Percentiles rank a stretch among this genome's conserved stretches.
Conservation (phyloP, 2,797 vertebrate genomes). For the Pangasius djambal region DNA sequence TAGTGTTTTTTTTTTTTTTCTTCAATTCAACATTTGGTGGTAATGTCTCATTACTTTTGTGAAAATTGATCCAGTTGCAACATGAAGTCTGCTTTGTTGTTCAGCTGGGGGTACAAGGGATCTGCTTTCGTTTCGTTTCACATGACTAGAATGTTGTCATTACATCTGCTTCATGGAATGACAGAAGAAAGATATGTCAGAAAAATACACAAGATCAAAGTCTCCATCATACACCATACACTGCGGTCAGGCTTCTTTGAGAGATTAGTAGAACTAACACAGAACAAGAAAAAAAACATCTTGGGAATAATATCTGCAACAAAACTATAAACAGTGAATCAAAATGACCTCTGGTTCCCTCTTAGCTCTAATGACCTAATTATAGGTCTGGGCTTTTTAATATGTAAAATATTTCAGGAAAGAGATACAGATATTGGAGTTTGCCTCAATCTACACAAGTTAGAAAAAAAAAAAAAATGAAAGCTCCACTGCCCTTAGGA, state of each 20-base stretch:
- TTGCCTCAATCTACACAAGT: neutral
- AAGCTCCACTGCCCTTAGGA: neutral
- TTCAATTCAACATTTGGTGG: too few species aligned
- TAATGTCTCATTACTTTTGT: neutral
- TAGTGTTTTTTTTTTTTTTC: neutral
- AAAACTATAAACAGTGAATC: neutral
- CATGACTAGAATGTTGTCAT: neutral
- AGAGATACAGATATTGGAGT: neutral
- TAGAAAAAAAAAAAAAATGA: neutral
- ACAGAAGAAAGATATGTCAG: neutral
- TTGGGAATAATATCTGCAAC: neutral
- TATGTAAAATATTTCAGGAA: conserved; percentile 3
- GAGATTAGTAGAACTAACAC: neutral
- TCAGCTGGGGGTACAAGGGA: neutral
- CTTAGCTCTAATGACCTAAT: neutral
- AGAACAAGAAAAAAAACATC: neutral
- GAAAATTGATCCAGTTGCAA: neutral
- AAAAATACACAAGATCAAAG: neutral
- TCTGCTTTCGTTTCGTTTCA: neutral
- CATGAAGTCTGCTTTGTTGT: neutral
- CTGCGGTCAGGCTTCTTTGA: neutral
- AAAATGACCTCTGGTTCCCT: neutral
- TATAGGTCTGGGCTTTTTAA: neutral
- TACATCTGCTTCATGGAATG: neutral
- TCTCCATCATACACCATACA: neutral